Evolutionary conservation across 2,888 invertebrate genomes (phyloP), one percentile per base, ranked within the genome.

Genomic region (Neoaliturus tenellus): DNA sequence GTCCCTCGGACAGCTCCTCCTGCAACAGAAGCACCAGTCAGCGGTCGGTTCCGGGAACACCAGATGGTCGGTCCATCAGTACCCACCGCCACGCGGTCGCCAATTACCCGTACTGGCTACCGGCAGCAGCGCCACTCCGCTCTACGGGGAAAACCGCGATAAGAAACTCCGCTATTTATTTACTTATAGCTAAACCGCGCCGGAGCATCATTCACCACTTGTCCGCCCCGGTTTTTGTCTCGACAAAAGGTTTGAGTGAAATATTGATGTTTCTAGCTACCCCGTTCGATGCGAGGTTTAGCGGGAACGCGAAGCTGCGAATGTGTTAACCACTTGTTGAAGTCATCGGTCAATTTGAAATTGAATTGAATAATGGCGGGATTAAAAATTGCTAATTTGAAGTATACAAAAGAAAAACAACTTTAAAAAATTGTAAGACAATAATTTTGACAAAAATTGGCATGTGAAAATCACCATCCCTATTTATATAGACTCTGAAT

Each of bases 1-100:
- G 33, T 0, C 39, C 82, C 48, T 82, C 82, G 25, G 71, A 51
- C 73, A 82, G 4, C 73, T 82, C 82, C 73, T 82, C 82, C 82
- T 82, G 82, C 33, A 82, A 82, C 82, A 82, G 10, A 73, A 17
- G 25, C 41, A 4, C n/a, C 5, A 10, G 55, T 14, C 23, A 23
- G 23, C 20, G 55, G 55, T 6, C 4, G 25, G 55, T 55, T 55
- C 55, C 28, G 31, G 62, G 28, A 62, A 62, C 28, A 12, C 31
- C 62, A 62, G 62, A 55, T 55, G 55, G 55, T 25, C 55, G 25
- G 25, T 6, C 12, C 62, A 62, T 62, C 62, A 62, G 62, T 62
- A 62, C 62, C 62, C 62, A 12, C 62, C 62, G 31, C 62, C 62
- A 62, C 62, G 28, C 62, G n/a, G n/a, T n/a, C 62, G 62, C 3